Conservation (phyloP, 2,797 vertebrate genomes). For the Pseudochirops corinnae region DNA sequence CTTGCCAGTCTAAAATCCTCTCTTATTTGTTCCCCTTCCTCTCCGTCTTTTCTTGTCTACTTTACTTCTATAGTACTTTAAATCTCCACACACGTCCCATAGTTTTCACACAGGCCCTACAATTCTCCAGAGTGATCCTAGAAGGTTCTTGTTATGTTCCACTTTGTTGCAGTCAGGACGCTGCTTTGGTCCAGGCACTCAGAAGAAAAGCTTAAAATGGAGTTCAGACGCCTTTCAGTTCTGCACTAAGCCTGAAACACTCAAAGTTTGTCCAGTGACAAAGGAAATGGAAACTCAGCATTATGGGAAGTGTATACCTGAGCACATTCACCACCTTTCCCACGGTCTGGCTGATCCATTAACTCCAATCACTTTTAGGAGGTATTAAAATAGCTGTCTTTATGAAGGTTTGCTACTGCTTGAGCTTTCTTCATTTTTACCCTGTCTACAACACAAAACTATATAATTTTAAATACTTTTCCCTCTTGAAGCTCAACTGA, state of each 20-base stretch:
- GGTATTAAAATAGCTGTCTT: background rate
- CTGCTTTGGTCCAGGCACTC: background rate
- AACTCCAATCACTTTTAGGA: background rate
- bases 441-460: constrained; percentile 57
- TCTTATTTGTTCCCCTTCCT: background rate
- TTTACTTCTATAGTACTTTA: background rate
- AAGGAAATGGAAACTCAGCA: background rate
- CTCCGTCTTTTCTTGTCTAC: background rate
- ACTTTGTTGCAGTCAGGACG: background rate
- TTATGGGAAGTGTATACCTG: background rate
- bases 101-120: background rate
- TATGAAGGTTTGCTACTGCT: background rate
- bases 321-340: background rate
- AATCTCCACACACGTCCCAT: background rate
- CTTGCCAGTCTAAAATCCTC: background rate
- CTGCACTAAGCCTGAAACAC: background rate
- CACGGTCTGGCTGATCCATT: background rate
- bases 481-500: constrained; percentile 61
- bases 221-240: background rate
- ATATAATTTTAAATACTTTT: constrained; percentile 62
- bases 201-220: background rate
- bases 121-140: background rate
- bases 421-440: constrained; percentile 67
- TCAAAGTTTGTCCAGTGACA: background rate
- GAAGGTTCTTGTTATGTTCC: background rate